Percentiles rank a stretch among this genome's conserved stretches.
These are phyloP conservation scores for Ascidia mentula DNA, from an alignment of 23 tunicate species.

Conservation along the genomic window DNA sequence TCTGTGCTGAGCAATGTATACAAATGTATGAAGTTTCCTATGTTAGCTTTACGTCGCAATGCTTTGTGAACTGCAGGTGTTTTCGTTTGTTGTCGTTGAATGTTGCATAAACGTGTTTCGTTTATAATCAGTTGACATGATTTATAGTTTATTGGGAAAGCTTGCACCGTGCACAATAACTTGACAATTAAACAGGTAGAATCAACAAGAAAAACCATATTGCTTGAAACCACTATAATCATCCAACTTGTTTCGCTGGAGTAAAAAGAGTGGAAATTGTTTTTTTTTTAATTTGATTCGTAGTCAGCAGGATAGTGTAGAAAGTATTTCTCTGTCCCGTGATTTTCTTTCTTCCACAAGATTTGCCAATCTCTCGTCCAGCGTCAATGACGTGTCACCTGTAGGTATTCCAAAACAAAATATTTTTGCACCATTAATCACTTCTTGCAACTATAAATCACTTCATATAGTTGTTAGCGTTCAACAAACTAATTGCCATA, in stretches of 20 bases:
- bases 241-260: no score
- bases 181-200: no score
- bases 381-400: neutral
- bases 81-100: no score
- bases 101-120: no score
- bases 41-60: neutral
- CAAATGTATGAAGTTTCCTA: neutral
- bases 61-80: neutral
- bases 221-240: no score
- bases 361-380: neutral
- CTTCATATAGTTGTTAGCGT: neutral
- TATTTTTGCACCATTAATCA: neutral
- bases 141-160: no score
- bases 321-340: neutral
- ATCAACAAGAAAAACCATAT: no score
- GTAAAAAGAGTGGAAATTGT: no score
- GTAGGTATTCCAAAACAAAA: neutral
- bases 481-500: no score
- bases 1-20: neutral
- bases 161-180: no score
- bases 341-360: neutral
- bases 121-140: no score
- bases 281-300: no score
- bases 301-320: neutral
- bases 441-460: neutral